Base-by-base conservation (phyloP, 2,888 invertebrate species). In the Caenorhabditis afra region DNA sequence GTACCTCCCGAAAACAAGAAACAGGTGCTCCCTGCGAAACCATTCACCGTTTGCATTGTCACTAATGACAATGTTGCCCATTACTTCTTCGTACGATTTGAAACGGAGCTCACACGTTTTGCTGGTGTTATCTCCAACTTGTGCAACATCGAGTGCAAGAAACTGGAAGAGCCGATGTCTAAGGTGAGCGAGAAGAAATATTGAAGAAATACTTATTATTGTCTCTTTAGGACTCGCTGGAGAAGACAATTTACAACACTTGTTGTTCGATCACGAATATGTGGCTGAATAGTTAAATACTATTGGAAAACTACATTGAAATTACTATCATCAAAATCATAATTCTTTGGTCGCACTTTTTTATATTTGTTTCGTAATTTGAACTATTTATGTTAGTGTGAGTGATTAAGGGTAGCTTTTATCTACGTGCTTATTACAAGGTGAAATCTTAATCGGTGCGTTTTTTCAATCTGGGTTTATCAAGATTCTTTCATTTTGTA, bases 71-170 rank as follows among this genome's bases (percentile, higher is more conserved):
- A 55, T 2, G 44, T 53, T 7, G 37, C 71, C 5, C 71, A 79
- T 8, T 79, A 68, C 22, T 64, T 79, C 11, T 73, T 79, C 20
- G 37, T 79, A 8, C 67, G 79, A 2, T 79, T 64, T 16, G 39
- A 3, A 0, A 67, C 37, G 14, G 79, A 79, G 23, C 18, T 79
- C 0, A 41, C 67, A 4, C 62, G 79, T 5, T 4, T 79, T 1
- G 58, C 41, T 3, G 11, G n/a, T 16, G 39, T 41, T 8, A n/a
- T 65, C 8, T 10, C 61, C 7, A 55, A 29, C 35, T 49, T 4
- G 5, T 71, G 20, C 22, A 47, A 35, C 12, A 3, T 57, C 5
- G n/a, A 11, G 0, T 29, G 12, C 5, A 22, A 44, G 7, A 73
- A 8, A 3, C 10, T 58, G 0, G 41, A 58, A 14, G 64, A 58